A percentile compares a stretch with the other conserved stretches of the same genome.
Evolutionary conservation across 1,140 invertebrate species (phyloP).

Genomic region (Dinoponera quadriceps): DNA sequence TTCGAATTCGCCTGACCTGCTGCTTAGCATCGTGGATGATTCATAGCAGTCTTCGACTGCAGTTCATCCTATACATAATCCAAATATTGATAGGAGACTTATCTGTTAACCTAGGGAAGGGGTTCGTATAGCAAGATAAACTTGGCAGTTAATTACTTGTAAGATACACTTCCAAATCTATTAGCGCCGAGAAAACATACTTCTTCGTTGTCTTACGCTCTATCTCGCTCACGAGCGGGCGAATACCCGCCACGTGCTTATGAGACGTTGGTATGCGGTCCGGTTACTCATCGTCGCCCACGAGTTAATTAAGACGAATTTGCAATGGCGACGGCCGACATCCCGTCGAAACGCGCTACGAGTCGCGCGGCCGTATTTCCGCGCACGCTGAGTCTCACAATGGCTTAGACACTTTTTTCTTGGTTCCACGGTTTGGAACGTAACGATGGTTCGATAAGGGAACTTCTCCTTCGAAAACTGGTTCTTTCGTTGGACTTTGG

Average conservation of each 20-base stretch:
- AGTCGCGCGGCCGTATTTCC: background rate
- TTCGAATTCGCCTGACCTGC: background rate
- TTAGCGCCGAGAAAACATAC: slow-evolving; percentile 49
- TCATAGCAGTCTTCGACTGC: slow-evolving; percentile 17
- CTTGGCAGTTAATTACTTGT: slow-evolving; percentile 50
- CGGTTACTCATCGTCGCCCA: slow-evolving; percentile 19
- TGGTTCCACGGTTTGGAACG: too few relatives aligned
- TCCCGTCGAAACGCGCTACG: background rate
- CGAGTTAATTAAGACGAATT: slow-evolving; percentile 52
- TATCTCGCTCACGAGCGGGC: slow-evolving; percentile 9
- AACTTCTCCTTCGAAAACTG: too few relatives aligned
- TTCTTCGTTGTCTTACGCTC: slow-evolving; percentile 45
- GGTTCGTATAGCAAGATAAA: slow-evolving; percentile 43
- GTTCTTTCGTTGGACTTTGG: too few relatives aligned
- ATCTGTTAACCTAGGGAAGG: slow-evolving; percentile 24
- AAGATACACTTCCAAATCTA: slow-evolving; percentile 57
- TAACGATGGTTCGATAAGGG: too few relatives aligned
- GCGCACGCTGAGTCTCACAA: background rate
- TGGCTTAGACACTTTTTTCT: too few relatives aligned
- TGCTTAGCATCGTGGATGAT: background rate
- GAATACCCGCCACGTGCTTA: slow-evolving; percentile 52
- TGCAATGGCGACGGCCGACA: background rate
- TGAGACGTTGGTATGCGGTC: slow-evolving; percentile 46
- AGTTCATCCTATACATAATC: slow-evolving; percentile 21
- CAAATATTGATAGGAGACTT: slow-evolving; percentile 48